Evolutionary conservation across 2,888 invertebrate genomes (phyloP).

Genomic region (Aphrophora alni): DNA sequence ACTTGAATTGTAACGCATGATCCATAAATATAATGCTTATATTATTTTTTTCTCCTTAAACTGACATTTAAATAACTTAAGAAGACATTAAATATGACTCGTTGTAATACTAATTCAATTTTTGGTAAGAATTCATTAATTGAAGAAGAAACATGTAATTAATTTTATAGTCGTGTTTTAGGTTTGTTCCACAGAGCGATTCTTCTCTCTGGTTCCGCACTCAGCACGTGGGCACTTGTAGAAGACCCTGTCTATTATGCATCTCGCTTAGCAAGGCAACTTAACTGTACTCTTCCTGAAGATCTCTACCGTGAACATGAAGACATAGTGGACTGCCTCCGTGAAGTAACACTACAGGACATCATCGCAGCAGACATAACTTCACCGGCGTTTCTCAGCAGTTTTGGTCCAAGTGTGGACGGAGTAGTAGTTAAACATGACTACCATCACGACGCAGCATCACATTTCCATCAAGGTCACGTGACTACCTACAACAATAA

Average conservation of each 20-base stretch:
- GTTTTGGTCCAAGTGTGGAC: slow-evolving; percentile 32
- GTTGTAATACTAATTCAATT: too few relatives aligned
- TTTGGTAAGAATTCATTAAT: too few relatives aligned
- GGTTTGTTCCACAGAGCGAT: slow-evolving; percentile 88
- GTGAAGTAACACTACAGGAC: slow-evolving; percentile 75
- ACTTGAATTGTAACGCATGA: too few relatives aligned
- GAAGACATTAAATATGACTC: too few relatives aligned
- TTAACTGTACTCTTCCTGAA: slow-evolving; percentile 82
- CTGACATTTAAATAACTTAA: too few relatives aligned
- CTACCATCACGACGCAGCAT: slow-evolving; percentile 78
- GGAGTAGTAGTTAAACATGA: slow-evolving; percentile 85
- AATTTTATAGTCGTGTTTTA: too few relatives aligned
- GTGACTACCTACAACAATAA: slow-evolving; percentile 55
- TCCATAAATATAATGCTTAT: too few relatives aligned
- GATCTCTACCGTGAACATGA: slow-evolving; percentile 73
- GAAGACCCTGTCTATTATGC: slow-evolving; percentile 85
- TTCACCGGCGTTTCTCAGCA: slow-evolving; percentile 81
- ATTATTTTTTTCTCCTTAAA: too few relatives aligned
- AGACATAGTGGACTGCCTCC: slow-evolving; percentile 80
- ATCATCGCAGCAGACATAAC: slow-evolving; percentile 76
- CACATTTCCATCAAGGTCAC: slow-evolving; percentile 61
- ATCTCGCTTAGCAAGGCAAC: slow-evolving; percentile 72
- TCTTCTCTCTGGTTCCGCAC: slow-evolving; percentile 59
- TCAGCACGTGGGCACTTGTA: slow-evolving; percentile 88
- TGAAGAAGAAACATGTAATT: too few relatives aligned